These are phyloP conservation scores for Crocodylus rhombifer DNA, from an alignment of 2,797 vertebrate species.

Conservation along the genomic window DNA sequence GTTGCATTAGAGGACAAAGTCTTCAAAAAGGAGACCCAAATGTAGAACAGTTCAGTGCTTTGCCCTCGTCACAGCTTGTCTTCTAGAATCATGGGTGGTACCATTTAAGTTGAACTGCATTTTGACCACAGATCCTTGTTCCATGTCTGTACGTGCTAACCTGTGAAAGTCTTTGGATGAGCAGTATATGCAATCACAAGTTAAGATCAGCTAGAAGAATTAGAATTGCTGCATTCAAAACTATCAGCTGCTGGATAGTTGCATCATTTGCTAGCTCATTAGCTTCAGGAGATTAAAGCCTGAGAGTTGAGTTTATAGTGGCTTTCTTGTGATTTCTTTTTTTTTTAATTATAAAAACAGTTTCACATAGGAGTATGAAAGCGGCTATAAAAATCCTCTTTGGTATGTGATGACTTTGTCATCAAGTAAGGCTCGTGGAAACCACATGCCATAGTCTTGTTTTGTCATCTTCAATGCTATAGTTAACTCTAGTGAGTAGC, in stretches of 20 bases:
- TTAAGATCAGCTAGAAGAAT: background rate
- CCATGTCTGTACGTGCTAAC: background rate
- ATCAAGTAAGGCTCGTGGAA: background rate
- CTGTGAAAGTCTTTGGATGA: conserved; percentile 2
- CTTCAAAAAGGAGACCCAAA: conserved; percentile 69
- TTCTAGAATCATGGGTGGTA: background rate
- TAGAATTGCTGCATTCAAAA: background rate
- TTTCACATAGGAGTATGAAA: background rate
- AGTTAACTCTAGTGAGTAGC: too few species aligned
- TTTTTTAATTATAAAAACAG: background rate
- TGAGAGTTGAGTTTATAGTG: background rate
- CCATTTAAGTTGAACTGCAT: background rate
- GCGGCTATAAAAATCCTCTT: background rate
- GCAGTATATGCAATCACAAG: background rate
- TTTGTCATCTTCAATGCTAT: background rate
- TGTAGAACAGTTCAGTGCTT: conserved; percentile 17
- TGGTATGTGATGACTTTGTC: conserved; percentile 4
- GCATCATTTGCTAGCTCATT: background rate
- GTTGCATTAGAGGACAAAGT: conserved; percentile 63
- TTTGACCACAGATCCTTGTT: background rate
- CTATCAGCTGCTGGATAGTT: background rate
- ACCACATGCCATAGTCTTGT: background rate
- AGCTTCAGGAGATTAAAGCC: conserved; percentile 23
- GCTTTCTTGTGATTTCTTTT: background rate
- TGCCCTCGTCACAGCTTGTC: background rate